Evolutionary conservation across 2,113 vertebrate genomes (phyloP).

Genomic region (Suricata suricatta): DNA sequence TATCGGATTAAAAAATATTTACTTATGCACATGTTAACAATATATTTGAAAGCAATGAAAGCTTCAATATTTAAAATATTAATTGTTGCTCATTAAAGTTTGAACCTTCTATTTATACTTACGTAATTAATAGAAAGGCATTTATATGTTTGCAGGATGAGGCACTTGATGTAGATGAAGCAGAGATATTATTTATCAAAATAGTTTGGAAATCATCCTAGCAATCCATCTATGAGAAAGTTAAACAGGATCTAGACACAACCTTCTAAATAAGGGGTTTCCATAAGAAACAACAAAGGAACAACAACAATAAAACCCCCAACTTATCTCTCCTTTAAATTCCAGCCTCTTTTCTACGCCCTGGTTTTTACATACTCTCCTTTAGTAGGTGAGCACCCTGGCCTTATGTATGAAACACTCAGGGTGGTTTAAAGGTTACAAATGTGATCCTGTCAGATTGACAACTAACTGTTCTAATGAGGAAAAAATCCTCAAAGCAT

Average conservation of each 20-base stretch:
- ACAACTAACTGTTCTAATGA: constrained; percentile 90
- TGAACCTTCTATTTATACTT: not conserved
- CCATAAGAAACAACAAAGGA: constrained; percentile 35
- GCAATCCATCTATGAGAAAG: constrained; percentile 8
- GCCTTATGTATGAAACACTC: constrained; percentile 65
- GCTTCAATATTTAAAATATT: constrained; percentile 49
- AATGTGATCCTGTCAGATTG: constrained; percentile 86
- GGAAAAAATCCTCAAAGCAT: constrained; percentile 90
- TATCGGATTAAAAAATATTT: constrained; percentile 54
- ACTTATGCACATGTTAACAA: not conserved
- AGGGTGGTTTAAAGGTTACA: constrained; percentile 84
- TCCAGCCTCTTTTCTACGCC: not conserved
- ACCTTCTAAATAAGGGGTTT: not conserved
- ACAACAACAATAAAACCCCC: not conserved
- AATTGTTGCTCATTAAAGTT: not conserved
- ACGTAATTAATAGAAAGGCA: not conserved
- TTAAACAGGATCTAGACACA: constrained; percentile 18
- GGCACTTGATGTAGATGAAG: not conserved
- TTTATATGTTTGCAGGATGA: not conserved
- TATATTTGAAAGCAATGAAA: constrained; percentile 55
- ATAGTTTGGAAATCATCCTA: constrained; percentile 43
- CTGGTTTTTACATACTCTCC: constrained; percentile 48
- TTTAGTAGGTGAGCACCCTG: constrained; percentile 8
- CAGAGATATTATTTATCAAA: not conserved
- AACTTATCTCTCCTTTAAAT: not conserved